These are phyloP conservation scores for Ctenosaura bakeri DNA, from an alignment of 2,797 vertebrate genomes.

Conservation along the genomic window DNA sequence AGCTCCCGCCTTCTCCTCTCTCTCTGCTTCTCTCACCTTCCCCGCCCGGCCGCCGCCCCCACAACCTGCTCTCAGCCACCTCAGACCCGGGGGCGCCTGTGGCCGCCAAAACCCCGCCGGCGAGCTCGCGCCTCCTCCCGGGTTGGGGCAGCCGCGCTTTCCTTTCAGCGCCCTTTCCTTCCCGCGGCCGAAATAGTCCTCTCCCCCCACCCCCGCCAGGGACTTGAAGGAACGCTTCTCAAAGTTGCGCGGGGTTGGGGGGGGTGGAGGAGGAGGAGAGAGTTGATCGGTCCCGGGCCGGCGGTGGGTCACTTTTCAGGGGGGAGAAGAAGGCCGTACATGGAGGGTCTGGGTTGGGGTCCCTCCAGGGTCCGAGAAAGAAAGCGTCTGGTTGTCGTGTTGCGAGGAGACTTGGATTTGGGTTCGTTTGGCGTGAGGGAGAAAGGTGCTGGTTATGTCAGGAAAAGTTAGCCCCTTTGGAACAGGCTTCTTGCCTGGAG, in stretches of 20 bases:
- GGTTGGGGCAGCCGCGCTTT: neutral
- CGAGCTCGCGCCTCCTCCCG: conserved; percentile 4
- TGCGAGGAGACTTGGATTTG: neutral
- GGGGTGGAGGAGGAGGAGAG: neutral
- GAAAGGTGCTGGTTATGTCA: too few relatives aligned
- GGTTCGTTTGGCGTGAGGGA: neutral
- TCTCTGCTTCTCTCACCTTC: neutral
- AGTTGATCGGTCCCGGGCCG: neutral
- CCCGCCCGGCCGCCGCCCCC: too few relatives aligned
- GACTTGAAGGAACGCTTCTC: neutral
- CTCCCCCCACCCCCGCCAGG: too few relatives aligned
- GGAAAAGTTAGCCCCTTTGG: neutral
- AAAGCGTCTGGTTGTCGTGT: neutral
- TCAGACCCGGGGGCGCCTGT: neutral
- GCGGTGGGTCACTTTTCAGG: neutral
- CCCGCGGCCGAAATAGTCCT: too few relatives aligned
- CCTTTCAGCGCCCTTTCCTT: neutral
- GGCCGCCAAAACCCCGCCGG: neutral
- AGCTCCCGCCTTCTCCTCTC: neutral
- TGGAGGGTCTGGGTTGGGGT: neutral
- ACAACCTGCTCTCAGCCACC: neutral
- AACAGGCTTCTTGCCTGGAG: too few relatives aligned
- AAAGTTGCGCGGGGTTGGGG: neutral
- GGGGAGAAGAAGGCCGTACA: too few relatives aligned
- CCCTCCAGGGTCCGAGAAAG: too few relatives aligned